Evolutionary conservation across 2,113 vertebrate species (phyloP), one percentile per base, ranked within the genome.

Genomic region (Calypte anna): DNA sequence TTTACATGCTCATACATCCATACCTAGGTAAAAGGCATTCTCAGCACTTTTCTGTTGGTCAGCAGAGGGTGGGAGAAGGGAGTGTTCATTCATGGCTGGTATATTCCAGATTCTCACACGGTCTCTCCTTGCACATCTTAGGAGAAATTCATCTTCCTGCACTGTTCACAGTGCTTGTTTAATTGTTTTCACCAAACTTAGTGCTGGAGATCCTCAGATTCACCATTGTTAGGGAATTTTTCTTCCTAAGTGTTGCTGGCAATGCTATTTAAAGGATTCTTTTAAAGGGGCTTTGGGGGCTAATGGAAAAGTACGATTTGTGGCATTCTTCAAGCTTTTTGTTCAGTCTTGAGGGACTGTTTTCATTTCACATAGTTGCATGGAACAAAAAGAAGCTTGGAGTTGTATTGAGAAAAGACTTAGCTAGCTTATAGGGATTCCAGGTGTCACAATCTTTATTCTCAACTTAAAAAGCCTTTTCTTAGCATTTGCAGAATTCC

Each of bases 391-490:
- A 67, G 78, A 86, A 70, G 17, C 53, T 82, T 58, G 69, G 64
- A 38, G 72, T 96, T 88, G n/a, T 90, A 31, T 24, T 53, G 74
- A 91, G 82, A 31, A 85, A 73, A 79, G 36, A 72, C 53, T 88
- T 90, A 46, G 86, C 63, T 30, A 51, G 33, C 73, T 80, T 82
- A 25, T 51, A 66, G 54, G 50, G 36, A 62, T 94, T 72, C 18
- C 3, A 31, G 25, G 43, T 94, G 46, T 82, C 70, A 43, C 36
- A 1, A 27, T 82, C 90, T 90, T 91, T 81, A 50, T 82, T 88
- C 46, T 84, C 82, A 64, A 14, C 62, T 63, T 91, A 92, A 82
- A 94, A 90, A 94, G 73, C 85, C 85, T 96, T 94, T 79, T 74
- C 64, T 43, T 46, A 38, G 68, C 40, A 50, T 27, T 23, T 38